phyloP scores from a whole-genome alignment of 1,140 invertebrate species.

The Bombus fervidus region DNA sequence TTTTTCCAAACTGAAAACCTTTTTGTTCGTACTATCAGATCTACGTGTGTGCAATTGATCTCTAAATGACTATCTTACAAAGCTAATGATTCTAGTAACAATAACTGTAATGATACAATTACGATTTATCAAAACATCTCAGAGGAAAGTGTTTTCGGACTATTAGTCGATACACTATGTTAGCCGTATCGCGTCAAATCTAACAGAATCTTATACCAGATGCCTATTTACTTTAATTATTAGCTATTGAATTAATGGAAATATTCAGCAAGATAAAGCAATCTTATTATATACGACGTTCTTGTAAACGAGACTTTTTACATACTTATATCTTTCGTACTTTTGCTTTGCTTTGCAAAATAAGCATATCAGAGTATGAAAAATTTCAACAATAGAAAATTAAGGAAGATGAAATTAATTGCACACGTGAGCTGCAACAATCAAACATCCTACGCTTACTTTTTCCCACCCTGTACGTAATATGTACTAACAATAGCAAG shows the following conservation, averaged over 20 bases:
- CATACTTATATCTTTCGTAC: too few relatives aligned
- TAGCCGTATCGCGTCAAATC: not conserved
- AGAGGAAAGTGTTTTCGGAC: too few relatives aligned
- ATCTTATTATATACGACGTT: too few relatives aligned
- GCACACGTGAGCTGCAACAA: not conserved
- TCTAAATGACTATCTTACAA: too few relatives aligned
- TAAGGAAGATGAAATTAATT: not conserved
- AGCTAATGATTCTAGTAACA: not conserved
- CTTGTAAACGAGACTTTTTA: too few relatives aligned
- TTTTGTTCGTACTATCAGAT: not conserved
- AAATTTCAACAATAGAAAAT: not conserved
- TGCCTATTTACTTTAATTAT: not conserved
- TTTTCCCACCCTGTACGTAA: not conserved
- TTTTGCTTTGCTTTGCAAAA: not conserved
- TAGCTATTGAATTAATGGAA: not conserved
- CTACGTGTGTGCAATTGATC: not conserved
- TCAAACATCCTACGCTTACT: not conserved
- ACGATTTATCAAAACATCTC: not conserved
- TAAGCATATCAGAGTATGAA: too few relatives aligned
- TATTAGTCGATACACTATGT: not conserved
- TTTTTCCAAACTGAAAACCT: constrained; percentile 20
- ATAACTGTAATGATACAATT: not conserved
- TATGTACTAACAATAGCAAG: not conserved
- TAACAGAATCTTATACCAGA: too few relatives aligned
- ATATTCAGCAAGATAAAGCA: not conserved